Evolutionary conservation across 2,113 vertebrate species (phyloP).

Genomic region (Orycteropus afer): DNA sequence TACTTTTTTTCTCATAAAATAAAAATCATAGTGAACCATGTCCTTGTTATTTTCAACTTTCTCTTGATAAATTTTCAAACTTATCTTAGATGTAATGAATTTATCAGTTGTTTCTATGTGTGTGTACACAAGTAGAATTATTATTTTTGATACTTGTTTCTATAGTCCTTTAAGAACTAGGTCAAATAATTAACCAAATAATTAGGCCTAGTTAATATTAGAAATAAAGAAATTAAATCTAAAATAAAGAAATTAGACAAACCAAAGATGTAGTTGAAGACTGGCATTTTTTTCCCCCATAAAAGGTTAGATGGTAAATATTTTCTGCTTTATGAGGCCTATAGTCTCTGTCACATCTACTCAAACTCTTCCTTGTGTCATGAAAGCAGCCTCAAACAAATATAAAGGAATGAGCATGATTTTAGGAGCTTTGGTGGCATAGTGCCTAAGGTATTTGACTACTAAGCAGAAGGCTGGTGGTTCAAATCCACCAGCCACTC

Average conservation of each 20-base stretch:
- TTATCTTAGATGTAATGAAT: neutral
- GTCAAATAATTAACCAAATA: neutral
- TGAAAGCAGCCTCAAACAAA: neutral
- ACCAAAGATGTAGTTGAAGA: neutral
- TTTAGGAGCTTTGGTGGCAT: too few relatives aligned
- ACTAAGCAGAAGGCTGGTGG: too few relatives aligned
- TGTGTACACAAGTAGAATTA: neutral
- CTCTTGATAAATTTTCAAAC: neutral
- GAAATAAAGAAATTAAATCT: neutral
- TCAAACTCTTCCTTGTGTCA: neutral
- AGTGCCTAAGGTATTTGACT: too few relatives aligned
- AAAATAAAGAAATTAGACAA: conserved; percentile 65
- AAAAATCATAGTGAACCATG: neutral
- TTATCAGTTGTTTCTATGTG: neutral
- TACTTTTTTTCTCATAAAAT: neutral
- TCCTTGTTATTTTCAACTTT: neutral
- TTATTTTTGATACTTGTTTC: neutral
- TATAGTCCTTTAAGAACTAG: neutral
- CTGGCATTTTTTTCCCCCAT: neutral
- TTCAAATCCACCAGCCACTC: too few relatives aligned
- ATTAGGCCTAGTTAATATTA: neutral
- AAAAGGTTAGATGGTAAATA: neutral
- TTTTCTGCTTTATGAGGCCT: too few relatives aligned
- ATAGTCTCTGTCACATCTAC: neutral
- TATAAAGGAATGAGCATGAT: neutral